A percentile compares a stretch with the other conserved stretches of the same genome.
These are phyloP conservation scores for Oryctes rhinoceros DNA, from an alignment of 1,140 invertebrate genomes.

Conservation along the genomic window DNA sequence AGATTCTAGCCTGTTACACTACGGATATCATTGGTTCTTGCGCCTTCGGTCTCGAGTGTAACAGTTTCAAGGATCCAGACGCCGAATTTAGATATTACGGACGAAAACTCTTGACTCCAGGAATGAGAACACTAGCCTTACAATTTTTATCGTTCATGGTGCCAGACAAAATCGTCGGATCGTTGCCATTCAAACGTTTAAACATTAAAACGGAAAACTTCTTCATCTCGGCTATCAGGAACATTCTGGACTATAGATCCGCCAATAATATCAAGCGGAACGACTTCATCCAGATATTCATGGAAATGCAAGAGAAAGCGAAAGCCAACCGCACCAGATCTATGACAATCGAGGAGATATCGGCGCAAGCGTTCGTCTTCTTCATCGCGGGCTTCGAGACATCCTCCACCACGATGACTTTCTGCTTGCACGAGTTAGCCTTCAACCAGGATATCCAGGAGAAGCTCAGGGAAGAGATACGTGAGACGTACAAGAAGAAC, in stretches of 20 bases:
- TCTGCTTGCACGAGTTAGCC: constrained; percentile 63
- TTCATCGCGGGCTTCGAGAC: constrained; percentile 65
- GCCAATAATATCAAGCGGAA: constrained; percentile 48
- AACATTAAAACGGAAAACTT: no score
- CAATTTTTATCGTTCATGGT: constrained; percentile 42
- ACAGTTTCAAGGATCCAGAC: constrained; percentile 64
- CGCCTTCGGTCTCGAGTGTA: constrained; percentile 70
- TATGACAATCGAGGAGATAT: constrained; percentile 44
- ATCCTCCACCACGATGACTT: constrained; percentile 60
- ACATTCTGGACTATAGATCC: no score
- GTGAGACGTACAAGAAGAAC: constrained; percentile 59
- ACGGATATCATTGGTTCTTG: constrained; percentile 71
- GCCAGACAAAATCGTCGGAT: constrained; percentile 26
- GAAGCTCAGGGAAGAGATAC: constrained; percentile 62
- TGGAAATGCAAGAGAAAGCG: constrained; percentile 63
- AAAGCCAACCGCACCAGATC: constrained; percentile 26
- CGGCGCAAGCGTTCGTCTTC: constrained; percentile 50
- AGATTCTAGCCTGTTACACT: constrained; percentile 68
- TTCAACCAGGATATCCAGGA: constrained; percentile 61
- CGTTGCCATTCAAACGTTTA: no score
- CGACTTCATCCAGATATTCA: constrained; percentile 66
- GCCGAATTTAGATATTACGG: constrained; percentile 62
- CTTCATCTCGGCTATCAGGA: no score
- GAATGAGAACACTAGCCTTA: constrained; percentile 34
- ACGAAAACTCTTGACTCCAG: background rate